Conservation (phyloP, 2,888 invertebrate genomes). For the Nipponacmea schrenckii region DNA sequence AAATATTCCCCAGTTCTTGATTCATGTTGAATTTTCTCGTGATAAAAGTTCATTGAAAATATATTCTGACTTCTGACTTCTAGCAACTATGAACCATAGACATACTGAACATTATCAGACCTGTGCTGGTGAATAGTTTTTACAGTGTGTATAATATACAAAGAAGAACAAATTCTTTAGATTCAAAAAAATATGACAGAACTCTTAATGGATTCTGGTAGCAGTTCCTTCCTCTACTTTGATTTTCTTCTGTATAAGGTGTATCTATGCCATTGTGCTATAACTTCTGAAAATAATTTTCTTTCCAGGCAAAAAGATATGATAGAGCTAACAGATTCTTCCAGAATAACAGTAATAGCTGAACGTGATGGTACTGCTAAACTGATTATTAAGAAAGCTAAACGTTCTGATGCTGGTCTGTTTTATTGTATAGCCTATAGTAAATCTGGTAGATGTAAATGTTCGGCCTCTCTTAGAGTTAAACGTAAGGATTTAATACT, state of each 20-base stretch:
- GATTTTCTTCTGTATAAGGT: too few species aligned
- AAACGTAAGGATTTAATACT: constrained; percentile 45
- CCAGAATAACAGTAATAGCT: constrained; percentile 82
- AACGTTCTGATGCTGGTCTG: constrained; percentile 82
- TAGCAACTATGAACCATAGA: too few species aligned
- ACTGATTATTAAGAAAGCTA: constrained; percentile 85
- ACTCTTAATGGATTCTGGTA: too few species aligned
- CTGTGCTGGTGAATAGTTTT: too few species aligned
- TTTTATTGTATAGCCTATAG: constrained; percentile 93
- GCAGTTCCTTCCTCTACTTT: too few species aligned
- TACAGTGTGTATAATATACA: too few species aligned
- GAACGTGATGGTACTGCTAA: constrained; percentile 86
- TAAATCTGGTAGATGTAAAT: constrained; percentile 80
- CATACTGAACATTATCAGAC: too few species aligned
- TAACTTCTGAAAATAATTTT: neutral
- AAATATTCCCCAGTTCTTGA: neutral
- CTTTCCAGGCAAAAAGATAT: constrained; percentile 58
- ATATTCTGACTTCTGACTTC: too few species aligned
- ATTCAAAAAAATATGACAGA: too few species aligned
- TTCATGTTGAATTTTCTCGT: neutral
- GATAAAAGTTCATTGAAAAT: neutral
- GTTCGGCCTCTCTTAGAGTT: constrained; percentile 59
- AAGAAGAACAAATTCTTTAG: too few species aligned
- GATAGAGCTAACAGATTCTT: constrained; percentile 43
- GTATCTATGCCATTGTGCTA: too few species aligned